Evolutionary conservation across 2,888 invertebrate species (phyloP).

Genomic region (Sericinus montela): DNA sequence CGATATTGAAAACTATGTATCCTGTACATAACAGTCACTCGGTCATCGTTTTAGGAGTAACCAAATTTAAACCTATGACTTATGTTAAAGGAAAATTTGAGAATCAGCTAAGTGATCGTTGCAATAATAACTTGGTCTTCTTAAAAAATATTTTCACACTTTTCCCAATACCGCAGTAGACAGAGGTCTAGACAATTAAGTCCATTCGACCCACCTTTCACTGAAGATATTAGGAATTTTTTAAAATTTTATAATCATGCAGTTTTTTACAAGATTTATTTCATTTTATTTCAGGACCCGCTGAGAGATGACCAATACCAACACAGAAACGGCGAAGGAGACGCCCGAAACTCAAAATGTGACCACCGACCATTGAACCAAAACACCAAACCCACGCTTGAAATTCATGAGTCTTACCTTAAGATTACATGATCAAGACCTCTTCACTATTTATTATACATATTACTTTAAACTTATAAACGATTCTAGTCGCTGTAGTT

Average conservation of each 20-base stretch:
- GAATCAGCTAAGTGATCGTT: no score
- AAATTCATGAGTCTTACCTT: constrained; percentile 61
- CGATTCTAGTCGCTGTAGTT: constrained; percentile 77
- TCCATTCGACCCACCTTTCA: no score
- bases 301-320: constrained; percentile 28
- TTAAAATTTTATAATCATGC: background rate
- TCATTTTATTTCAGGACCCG: constrained; percentile 41
- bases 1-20: no score
- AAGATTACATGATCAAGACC: constrained; percentile 68
- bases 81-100: no score
- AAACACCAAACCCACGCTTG: constrained; percentile 47
- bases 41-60: no score
- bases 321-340: constrained; percentile 33
- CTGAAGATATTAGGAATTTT: no score
- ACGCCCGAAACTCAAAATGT: constrained; percentile 53
- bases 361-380: constrained; percentile 65
- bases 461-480: constrained; percentile 57
- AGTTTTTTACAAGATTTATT: background rate
- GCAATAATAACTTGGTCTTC: no score
- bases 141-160: no score
- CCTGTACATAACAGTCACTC: no score
- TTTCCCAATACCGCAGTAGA: no score
- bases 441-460: constrained; percentile 59
- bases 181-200: no score
- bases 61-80: no score